Base-by-base conservation (phyloP, 2,797 vertebrate species). In the Halcyon leucocephala region DNA sequence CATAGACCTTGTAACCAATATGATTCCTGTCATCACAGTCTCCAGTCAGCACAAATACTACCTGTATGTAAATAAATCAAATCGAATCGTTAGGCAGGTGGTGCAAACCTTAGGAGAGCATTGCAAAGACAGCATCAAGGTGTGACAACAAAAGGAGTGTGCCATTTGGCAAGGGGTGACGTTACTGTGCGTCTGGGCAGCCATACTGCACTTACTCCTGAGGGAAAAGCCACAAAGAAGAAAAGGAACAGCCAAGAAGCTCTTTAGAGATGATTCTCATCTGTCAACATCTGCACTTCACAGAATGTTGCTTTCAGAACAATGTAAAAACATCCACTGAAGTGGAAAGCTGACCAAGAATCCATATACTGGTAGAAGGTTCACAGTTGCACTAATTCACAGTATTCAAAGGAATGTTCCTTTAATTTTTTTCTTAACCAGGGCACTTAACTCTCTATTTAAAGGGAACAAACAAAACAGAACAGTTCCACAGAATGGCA, bases 1-100 rank as follows among this genome's bases (percentile, higher is more conserved):
- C 99, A 37, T 99, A 99, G 46, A 98, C 99, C 94, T 99, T 99
- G 97, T 99, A 99, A 90, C 99, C 99, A 15, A 99, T 97, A 79
- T 99, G 99, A 64, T 94, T 96, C 94, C 99, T 98, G 80, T 99
- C 99, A 97, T 99, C 99, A 94, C 99, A 99, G 97, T 99, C 99
- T 74, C 99, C 99, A 14, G 99, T 99, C 92, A 99, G 97, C 92
- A 99, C 99, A 98, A 99, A 99, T 46, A 99, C 99, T 93, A 99
- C 99, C 99, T 99, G 90, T 10, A 41, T 70, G 92, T n/a, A 24
- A 46, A 33, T 21, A 14, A 12, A 29, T 44, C 41, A 82, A 70
- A 31, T 10, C 28, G 10, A n/a, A 37, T 44, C 25, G 62, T 7
- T 39, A 52, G 15, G 33, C 18, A 73, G 5, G 8, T 0, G 2